Conservation (phyloP, 2,888 invertebrate genomes). For the Acleris holmiana region DNA sequence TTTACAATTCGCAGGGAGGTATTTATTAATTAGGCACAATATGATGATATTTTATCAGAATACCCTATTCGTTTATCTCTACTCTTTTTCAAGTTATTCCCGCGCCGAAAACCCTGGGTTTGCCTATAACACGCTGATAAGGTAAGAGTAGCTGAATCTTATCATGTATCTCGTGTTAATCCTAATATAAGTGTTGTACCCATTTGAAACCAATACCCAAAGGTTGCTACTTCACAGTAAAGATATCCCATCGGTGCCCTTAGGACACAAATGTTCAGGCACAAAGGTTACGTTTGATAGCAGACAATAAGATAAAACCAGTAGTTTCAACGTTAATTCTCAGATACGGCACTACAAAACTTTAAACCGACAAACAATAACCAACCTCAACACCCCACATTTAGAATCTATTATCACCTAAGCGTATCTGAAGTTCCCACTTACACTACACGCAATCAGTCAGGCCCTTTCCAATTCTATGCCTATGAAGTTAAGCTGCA, state of each 20-base stretch:
- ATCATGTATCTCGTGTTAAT: background rate
- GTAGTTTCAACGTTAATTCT: conserved; percentile 1
- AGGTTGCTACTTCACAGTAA: background rate
- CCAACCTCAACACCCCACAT: background rate
- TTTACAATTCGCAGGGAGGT: too few species aligned
- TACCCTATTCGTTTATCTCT: too few species aligned
- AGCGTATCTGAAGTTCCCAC: background rate
- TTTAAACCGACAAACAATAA: background rate
- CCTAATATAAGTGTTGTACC: too few species aligned
- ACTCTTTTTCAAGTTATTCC: too few species aligned
- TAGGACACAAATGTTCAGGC: background rate
- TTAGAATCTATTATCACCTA: background rate
- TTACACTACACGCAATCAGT: background rate
- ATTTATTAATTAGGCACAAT: too few species aligned
- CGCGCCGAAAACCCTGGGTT: too few species aligned
- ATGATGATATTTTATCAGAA: too few species aligned
- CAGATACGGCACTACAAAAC: conserved; percentile 1
- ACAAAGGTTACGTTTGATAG: conserved; percentile 8
- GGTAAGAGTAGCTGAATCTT: too few species aligned
- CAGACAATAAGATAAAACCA: conserved; percentile 5
- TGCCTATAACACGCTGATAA: too few species aligned
- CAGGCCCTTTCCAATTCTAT: background rate
- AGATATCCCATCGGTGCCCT: background rate
- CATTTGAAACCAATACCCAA: background rate
- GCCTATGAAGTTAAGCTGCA: background rate